These are phyloP conservation scores for Chaunax sp. DNA, from an alignment of 2,797 vertebrate species.

Conservation along the genomic window DNA sequence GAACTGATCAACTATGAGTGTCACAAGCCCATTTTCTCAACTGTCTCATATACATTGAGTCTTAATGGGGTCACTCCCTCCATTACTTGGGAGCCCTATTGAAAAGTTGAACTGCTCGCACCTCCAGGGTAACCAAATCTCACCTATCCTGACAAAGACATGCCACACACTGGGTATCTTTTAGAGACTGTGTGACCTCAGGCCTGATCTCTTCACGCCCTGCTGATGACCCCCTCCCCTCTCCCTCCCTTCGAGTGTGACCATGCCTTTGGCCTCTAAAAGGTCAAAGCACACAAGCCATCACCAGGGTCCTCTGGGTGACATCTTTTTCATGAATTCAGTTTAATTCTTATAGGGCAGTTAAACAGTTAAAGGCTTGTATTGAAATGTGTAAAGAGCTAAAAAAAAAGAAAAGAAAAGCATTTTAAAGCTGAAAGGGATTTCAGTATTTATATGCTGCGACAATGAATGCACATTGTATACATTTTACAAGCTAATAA, in stretches of 20 bases:
- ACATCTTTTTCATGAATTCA: conserved; percentile 62
- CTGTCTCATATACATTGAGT: conserved; percentile 40
- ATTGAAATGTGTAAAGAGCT: conserved; percentile 22
- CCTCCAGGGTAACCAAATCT: conserved; percentile 69
- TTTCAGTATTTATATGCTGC: conserved; percentile 24
- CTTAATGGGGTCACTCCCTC: conserved; percentile 56
- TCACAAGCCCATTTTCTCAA: conserved; percentile 20
- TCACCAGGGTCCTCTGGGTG: conserved; percentile 57
- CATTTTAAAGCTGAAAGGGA: conserved; percentile 32
- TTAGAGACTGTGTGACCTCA: conserved; percentile 63
- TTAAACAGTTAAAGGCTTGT: conserved; percentile 32
- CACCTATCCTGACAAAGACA: conserved; percentile 78
- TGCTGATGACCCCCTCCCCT: conserved; percentile 62
- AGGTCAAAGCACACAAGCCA: conserved; percentile 66
- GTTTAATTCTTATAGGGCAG: conserved; percentile 29
- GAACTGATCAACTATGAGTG: conserved; percentile 20
- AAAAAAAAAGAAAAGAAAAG: conserved; percentile 14
- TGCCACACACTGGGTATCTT: conserved; percentile 72
- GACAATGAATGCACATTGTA: conserved; percentile 26
- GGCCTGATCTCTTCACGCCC: conserved; percentile 69
- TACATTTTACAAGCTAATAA: conserved; percentile 54
- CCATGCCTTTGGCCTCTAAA: conserved; percentile 81
- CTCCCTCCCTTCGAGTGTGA: conserved; percentile 49
- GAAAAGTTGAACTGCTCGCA: conserved; percentile 51
- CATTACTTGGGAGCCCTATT: conserved; percentile 49